phyloP scores from a whole-genome alignment of 2,888 invertebrate species.

The Ditula angustiorana region DNA sequence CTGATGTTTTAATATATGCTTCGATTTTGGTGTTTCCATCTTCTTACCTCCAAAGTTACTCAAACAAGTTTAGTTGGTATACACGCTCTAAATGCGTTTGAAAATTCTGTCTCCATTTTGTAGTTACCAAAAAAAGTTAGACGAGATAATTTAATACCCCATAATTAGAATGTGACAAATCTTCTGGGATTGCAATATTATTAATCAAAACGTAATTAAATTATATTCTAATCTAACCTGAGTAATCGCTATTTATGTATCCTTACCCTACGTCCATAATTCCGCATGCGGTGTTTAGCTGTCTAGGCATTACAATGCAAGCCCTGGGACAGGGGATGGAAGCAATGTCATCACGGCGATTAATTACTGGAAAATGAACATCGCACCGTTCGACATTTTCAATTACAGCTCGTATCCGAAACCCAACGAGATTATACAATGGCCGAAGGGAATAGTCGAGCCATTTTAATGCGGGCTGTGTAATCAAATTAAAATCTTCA shows the following conservation, averaged over 20 bases:
- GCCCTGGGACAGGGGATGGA: conserved; percentile 53
- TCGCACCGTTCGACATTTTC: conserved; percentile 79
- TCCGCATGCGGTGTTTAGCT: conserved; percentile 33
- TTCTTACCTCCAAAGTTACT: too few relatives aligned
- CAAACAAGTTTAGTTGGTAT: too few relatives aligned
- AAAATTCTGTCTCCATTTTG: too few relatives aligned
- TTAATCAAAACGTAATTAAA: not conserved
- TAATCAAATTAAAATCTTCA: conserved; percentile 69
- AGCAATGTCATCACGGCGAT: conserved; percentile 79
- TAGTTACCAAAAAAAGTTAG: too few relatives aligned
- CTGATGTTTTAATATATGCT: too few relatives aligned
- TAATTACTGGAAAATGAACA: conserved; percentile 85
- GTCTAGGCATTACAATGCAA: conserved; percentile 52
- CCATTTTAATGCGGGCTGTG: conserved; percentile 59
- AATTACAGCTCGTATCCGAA: conserved; percentile 74
- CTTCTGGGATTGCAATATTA: not conserved
- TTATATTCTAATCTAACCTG: not conserved
- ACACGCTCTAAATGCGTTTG: too few relatives aligned
- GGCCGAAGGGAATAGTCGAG: conserved; percentile 67
- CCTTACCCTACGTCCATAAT: not conserved
- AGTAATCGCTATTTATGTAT: not conserved
- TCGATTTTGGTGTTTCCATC: too few relatives aligned
- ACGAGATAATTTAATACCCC: too few relatives aligned
- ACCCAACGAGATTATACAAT: conserved; percentile 67
- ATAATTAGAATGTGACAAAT: too few relatives aligned